These are phyloP conservation scores for Tupaia tana DNA, from an alignment of 2,113 vertebrate species.

Conservation along the genomic window DNA sequence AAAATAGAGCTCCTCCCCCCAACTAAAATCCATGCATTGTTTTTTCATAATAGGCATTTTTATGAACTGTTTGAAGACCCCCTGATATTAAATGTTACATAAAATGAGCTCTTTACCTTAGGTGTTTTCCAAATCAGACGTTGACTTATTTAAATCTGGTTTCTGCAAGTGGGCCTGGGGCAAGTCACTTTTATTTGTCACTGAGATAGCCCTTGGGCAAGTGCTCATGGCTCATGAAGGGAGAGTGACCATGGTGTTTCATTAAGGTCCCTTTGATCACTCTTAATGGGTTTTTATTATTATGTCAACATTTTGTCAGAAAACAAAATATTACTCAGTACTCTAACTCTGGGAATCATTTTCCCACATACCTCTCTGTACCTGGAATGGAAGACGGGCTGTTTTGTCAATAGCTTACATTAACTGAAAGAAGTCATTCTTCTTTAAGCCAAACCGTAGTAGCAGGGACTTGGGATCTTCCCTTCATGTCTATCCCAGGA, in stretches of 20 bases:
- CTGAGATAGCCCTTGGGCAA: constrained; percentile 13
- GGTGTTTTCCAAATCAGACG: neutral
- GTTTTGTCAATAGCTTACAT: neutral
- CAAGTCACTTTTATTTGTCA: constrained; percentile 33
- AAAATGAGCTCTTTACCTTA: constrained; percentile 20
- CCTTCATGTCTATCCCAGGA: neutral
- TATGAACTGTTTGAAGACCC: too few relatives aligned
- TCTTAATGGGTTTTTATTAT: constrained; percentile 64
- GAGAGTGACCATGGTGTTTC: neutral
- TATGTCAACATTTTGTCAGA: constrained; percentile 58
- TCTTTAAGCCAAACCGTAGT: neutral
- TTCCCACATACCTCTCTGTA: neutral
- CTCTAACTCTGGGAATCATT: neutral
- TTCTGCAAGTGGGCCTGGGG: constrained; percentile 13
- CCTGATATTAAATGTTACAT: neutral
- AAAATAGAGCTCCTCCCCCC: too few relatives aligned
- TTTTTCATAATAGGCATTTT: too few relatives aligned
- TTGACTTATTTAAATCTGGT: constrained; percentile 26
- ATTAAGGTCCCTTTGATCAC: constrained; percentile 61
- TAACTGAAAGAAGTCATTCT: neutral
- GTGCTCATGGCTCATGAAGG: neutral
- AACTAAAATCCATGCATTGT: too few relatives aligned
- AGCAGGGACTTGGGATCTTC: neutral
- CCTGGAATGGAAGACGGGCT: neutral
- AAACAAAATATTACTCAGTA: constrained; percentile 39